Percentiles rank a stretch among this genome's conserved stretches.
These are phyloP conservation scores for Caenorhabditis wallacei DNA, from an alignment of 2,888 invertebrate genomes.

Conservation along the genomic window DNA sequence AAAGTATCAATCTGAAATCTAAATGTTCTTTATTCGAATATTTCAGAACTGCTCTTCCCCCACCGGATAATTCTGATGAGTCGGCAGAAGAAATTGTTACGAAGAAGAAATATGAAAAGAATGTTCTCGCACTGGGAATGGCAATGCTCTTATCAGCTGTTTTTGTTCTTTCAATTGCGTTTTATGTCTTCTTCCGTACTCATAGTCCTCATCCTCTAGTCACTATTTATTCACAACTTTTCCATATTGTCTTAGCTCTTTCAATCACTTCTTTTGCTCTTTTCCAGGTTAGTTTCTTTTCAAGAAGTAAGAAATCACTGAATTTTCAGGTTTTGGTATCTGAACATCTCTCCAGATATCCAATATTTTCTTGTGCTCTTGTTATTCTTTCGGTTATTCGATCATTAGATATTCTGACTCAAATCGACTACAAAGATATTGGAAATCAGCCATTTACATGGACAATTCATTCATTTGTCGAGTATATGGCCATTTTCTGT, in stretches of 20 bases:
- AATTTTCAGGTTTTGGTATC: conserved; percentile 52
- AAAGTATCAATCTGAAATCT: background rate
- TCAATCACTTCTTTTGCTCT: conserved; percentile 59
- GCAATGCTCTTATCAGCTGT: conserved; percentile 53
- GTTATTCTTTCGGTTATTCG: conserved; percentile 46
- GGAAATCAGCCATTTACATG: conserved; percentile 57
- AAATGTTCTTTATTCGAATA: background rate
- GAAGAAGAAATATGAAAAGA: conserved; percentile 36
- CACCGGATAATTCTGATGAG: conserved; percentile 49
- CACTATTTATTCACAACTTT: conserved; percentile 63
- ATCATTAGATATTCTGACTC: conserved; percentile 58
- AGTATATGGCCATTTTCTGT: conserved; percentile 55
- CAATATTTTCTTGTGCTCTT: conserved; percentile 40
- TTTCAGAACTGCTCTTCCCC: conserved; percentile 34
- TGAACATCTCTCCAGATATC: conserved; percentile 43
- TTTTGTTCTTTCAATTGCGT: conserved; percentile 41
- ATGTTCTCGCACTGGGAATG: conserved; percentile 35
- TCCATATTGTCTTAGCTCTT: conserved; percentile 59
- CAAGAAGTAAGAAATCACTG: background rate
- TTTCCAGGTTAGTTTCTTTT: conserved; percentile 37
- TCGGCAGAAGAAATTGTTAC: conserved; percentile 11
- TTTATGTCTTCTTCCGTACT: conserved; percentile 48
- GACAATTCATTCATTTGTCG: conserved; percentile 61
- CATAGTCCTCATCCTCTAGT: conserved; percentile 53
- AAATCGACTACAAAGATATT: conserved; percentile 61